These are phyloP conservation scores for Lepisosteus oculatus DNA, from an alignment of 2,113 vertebrate genomes.

Conservation along the genomic window DNA sequence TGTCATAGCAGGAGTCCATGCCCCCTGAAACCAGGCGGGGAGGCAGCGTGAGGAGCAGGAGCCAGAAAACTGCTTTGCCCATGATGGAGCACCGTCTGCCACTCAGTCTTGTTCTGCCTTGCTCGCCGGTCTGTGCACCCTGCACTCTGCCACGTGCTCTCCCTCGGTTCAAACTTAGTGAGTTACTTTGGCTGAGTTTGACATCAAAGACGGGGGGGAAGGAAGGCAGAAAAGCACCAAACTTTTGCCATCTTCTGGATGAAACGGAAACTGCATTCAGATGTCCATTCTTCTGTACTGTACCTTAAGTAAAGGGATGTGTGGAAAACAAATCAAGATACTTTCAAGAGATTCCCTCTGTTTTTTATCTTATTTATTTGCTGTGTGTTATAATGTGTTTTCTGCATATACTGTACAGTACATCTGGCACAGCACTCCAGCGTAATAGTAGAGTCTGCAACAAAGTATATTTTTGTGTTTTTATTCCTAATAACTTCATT, in stretches of 20 bases:
- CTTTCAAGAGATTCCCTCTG: too few species aligned
- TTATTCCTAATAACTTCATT: too few species aligned
- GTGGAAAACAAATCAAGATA: not conserved
- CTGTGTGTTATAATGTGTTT: too few species aligned
- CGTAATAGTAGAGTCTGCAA: too few species aligned
- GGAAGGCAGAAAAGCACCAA: not conserved
- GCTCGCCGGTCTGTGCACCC: not conserved
- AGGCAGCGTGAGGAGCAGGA: conserved; percentile 39
- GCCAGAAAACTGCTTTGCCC: conserved; percentile 40
- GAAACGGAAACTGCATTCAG: not conserved
- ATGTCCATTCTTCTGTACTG: not conserved
- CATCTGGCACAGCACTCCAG: too few species aligned
- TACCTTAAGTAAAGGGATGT: not conserved
- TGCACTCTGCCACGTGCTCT: not conserved
- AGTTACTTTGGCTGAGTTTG: not conserved
- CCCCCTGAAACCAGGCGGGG: conserved; percentile 36
- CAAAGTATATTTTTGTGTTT: too few species aligned
- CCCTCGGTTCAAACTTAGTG: not conserved
- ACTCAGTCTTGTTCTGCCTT: not conserved
- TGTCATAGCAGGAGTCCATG: conserved; percentile 73
- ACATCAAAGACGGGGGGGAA: not conserved
- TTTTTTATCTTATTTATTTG: too few species aligned
- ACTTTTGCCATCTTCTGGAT: conserved; percentile 19
- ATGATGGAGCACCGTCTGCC: conserved; percentile 38
- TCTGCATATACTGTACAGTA: too few species aligned